Percentiles rank a stretch among this genome's conserved stretches.
phyloP scores from a whole-genome alignment of 1,140 invertebrate species.

The Hypsibius dujardini region DNA sequence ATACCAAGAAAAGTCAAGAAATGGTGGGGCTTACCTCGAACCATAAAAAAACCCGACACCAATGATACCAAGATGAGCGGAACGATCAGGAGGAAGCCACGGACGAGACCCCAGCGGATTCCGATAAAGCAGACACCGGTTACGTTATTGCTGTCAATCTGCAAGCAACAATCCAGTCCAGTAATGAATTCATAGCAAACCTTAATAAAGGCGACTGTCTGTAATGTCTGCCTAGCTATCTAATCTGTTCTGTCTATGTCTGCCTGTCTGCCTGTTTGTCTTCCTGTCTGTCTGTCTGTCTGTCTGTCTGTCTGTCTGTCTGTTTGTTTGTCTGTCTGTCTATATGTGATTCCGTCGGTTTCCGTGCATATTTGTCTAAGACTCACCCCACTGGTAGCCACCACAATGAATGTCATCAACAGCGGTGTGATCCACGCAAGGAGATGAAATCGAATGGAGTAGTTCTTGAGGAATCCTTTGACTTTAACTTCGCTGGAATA shows the following conservation, averaged over 20 bases:
- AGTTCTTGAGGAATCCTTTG: constrained; percentile 37
- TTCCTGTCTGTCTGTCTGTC: too few species aligned
- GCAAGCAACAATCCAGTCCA: constrained; percentile 18
- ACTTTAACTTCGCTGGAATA: constrained; percentile 72
- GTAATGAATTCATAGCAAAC: too few species aligned
- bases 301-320: too few species aligned
- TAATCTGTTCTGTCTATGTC: too few species aligned
- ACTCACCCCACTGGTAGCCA: constrained; percentile 50
- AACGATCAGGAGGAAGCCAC: constrained; percentile 33
- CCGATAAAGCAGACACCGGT: constrained; percentile 89
- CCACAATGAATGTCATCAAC: constrained; percentile 67
- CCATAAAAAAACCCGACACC: constrained; percentile 51
- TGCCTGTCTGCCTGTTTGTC: too few species aligned
- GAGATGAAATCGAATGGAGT: constrained; percentile 56
- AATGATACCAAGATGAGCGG: constrained; percentile 62
- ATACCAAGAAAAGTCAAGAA: constrained; percentile 5
- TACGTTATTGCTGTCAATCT: constrained; percentile 78
- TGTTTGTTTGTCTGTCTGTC: too few species aligned
- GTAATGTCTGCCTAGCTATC: too few species aligned
- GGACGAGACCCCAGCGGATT: constrained; percentile 47
- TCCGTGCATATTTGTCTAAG: too few species aligned
- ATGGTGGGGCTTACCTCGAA: constrained; percentile 43
- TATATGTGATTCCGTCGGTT: too few species aligned
- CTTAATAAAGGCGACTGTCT: too few species aligned
- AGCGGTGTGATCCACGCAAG: constrained; percentile 80